Conservation (phyloP, 2,888 invertebrate genomes). For the Mesoligia furuncula region DNA sequence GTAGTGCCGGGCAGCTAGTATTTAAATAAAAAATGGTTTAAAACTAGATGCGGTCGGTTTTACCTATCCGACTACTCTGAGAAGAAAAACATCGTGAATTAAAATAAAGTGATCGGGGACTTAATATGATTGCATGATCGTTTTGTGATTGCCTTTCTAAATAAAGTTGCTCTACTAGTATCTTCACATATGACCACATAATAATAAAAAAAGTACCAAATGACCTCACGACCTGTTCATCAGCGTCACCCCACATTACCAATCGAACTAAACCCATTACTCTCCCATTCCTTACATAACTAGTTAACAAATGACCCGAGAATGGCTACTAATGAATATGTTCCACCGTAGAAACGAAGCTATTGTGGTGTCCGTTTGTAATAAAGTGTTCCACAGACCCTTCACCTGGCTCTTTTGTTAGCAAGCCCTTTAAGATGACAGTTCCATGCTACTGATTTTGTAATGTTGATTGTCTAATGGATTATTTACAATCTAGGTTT, state of each 20-base stretch:
- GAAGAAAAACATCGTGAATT: not conserved
- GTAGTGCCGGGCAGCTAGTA: too few species aligned
- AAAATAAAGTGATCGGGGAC: not conserved
- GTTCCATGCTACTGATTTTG: conserved; percentile 35
- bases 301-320: conserved; percentile 35
- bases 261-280: conserved; percentile 32
- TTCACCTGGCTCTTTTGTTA: conserved; percentile 47
- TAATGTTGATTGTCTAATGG: not conserved
- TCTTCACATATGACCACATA: not conserved
- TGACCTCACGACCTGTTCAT: conserved; percentile 16
- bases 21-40: too few species aligned
- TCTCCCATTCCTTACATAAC: conserved; percentile 22
- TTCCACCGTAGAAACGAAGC: conserved; percentile 27
- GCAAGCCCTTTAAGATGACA: conserved; percentile 6
- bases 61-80: too few species aligned
- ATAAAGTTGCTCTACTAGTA: not conserved
- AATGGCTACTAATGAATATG: conserved; percentile 27
- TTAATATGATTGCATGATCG: not conserved
- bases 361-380: conserved; percentile 49
- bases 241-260: not conserved
- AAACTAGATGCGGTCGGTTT: too few species aligned
- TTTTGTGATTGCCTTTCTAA: not conserved
- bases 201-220: not conserved
- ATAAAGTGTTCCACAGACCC: conserved; percentile 30
- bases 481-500: not conserved